Evolutionary conservation across 2,888 invertebrate genomes (phyloP), one percentile per base, ranked within the genome.

Genomic region (Xestobium rufovillosum): DNA sequence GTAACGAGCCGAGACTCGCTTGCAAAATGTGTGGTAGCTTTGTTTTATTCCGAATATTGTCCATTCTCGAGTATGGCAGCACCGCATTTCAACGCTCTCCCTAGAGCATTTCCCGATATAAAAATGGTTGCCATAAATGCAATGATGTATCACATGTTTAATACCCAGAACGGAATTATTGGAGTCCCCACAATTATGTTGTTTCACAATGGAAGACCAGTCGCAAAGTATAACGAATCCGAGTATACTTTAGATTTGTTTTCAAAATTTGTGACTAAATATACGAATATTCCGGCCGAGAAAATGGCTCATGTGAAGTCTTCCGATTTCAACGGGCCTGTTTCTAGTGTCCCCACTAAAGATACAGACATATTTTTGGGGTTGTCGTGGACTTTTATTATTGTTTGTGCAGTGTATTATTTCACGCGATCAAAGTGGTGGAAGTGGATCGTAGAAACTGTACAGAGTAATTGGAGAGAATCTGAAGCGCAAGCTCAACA

Each of bases 121-220:
- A 83, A 84, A 66, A 77, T 92, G 62, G 83, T 90, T 6, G 95
- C 88, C 2, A 78, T 96, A 11, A 92, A 97, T 70, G 90, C 92
- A 2, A 74, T 85, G 50, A 79, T 79, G 57, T 79, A 84, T 53
- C 80, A 82, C 56, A 78, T 83, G 42, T 85, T 90, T 32, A 92
- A 90, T 66, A 86, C 90, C 0, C 87, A 90, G 51, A 90, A 87
- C 64, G 92, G 92, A 6, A 85, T 92, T 39, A 82, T 90, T 4
- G 91, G 90, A 11, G 82, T 94, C 25, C 94, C 94, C 4, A 88
- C 90, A 2, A 60, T 92, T 17, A 75, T 92, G 68, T 71, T 95
- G 44, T 88, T 94, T 53, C 90, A 92, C 53, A 91, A 90, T 63
- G 90, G 90, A 0, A 73, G 85, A 47, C 80, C 89, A 1, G 77